Evolutionary conservation across 2,113 vertebrate genomes (phyloP).

Genomic region (Neodon shergylaensis): DNA sequence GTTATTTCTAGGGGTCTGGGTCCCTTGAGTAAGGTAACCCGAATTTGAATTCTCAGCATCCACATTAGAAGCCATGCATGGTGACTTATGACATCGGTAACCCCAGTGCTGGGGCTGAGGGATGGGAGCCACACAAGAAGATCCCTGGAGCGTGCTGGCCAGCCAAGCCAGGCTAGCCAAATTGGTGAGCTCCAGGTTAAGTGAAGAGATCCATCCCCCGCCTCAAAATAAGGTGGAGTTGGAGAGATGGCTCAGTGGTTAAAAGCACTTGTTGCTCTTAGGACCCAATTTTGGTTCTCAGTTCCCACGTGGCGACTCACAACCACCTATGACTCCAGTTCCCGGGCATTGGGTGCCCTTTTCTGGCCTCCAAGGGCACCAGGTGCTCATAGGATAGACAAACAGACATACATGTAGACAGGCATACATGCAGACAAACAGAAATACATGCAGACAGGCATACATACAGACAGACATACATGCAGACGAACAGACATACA

Average conservation of each 20-base stretch:
- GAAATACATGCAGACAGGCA: no score
- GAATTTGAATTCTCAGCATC: neutral
- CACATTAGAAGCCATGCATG: neutral
- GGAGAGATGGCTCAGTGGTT: neutral
- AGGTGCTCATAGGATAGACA: neutral
- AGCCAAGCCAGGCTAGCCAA: neutral
- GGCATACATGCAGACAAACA: no score
- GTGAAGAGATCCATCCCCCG: neutral
- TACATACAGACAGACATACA: neutral
- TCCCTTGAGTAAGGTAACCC: neutral
- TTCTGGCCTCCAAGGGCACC: neutral
- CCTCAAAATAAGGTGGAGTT: neutral
- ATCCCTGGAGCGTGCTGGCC: neutral
- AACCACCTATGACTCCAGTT: neutral
- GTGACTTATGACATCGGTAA: neutral
- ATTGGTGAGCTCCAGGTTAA: neutral
- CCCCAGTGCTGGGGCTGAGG: neutral
- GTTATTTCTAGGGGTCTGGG: neutral
- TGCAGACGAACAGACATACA: neutral
- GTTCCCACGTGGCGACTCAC: neutral
- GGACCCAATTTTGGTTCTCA: neutral
- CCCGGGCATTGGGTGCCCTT: no score
- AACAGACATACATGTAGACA: neutral
- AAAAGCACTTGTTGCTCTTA: neutral
- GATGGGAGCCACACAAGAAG: neutral